A percentile compares a stretch with the other conserved stretches of the same genome.
These are phyloP conservation scores for Pogona vitticeps DNA, from an alignment of 2,113 vertebrate genomes.

Conservation along the genomic window DNA sequence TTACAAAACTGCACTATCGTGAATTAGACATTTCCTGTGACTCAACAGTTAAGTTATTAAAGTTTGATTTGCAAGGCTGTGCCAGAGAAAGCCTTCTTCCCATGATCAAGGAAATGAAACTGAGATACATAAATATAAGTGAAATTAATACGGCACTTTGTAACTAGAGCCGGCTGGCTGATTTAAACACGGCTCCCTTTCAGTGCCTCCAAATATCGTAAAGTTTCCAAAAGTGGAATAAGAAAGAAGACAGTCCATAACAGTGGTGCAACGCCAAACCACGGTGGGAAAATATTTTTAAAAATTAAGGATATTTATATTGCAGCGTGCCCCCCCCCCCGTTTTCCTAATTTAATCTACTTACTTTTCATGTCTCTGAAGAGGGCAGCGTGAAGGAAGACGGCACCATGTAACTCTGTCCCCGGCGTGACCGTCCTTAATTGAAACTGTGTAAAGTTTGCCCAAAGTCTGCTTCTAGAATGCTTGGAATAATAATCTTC, in stretches of 20 bases:
- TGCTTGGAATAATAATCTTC: background rate
- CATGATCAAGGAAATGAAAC: background rate
- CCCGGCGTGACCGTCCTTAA: background rate
- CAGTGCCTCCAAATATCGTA: background rate
- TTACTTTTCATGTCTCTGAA: background rate
- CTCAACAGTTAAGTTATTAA: background rate
- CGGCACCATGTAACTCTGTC: background rate
- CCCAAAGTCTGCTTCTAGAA: background rate
- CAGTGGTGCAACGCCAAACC: background rate
- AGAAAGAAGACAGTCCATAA: too few species aligned
- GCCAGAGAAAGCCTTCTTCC: background rate
- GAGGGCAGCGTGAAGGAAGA: background rate
- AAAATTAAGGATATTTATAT: background rate
- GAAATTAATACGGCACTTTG: background rate
- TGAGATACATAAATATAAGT: background rate
- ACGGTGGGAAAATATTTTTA: background rate
- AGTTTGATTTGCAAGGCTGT: background rate
- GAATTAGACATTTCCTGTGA: background rate
- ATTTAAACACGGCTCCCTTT: background rate
- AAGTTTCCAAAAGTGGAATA: background rate
- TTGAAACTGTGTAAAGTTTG: constrained; percentile 12
- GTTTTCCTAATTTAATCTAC: background rate
- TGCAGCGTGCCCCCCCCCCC: background rate
- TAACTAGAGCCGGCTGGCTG: background rate
- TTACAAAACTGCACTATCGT: background rate